These are phyloP conservation scores for Acanthis flammea DNA, from an alignment of 2,797 vertebrate genomes.

Conservation along the genomic window DNA sequence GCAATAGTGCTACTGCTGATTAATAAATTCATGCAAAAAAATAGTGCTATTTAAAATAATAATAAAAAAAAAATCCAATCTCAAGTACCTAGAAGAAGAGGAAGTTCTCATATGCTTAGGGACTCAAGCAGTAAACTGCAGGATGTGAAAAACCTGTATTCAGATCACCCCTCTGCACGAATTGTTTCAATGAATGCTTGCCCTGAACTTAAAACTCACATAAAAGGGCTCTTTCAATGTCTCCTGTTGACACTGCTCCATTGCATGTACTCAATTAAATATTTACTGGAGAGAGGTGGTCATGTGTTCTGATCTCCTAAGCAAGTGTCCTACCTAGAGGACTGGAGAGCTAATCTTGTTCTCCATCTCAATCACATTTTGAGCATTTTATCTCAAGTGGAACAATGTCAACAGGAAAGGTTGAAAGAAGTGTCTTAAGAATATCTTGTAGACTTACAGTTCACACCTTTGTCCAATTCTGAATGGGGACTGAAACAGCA, in stretches of 20 bases:
- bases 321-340: not conserved
- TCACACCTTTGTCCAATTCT: not conserved
- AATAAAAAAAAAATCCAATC: not conserved
- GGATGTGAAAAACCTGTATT: not conserved
- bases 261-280: slow-evolving; percentile 9
- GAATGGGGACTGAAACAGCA: not conserved
- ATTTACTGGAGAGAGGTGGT: not conserved
- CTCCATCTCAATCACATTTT: not conserved
- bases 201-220: not conserved
- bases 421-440: slow-evolving; percentile 10
- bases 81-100: not conserved
- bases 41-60: not conserved
- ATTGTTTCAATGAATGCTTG: not conserved
- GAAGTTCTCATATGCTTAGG: not conserved
- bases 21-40: not conserved
- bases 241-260: not conserved
- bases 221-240: not conserved
- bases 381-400: slow-evolving; percentile 31
- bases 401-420: slow-evolving; percentile 26
- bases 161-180: not conserved
- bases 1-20: not conserved
- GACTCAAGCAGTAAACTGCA: not conserved
- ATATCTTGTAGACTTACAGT: not conserved
- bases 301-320: not conserved
- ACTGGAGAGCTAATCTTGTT: not conserved